Percentiles rank a stretch among this genome's conserved stretches.
phyloP scores from a whole-genome alignment of 2,113 vertebrate species.

The Datnioides undecimradiatus region DNA sequence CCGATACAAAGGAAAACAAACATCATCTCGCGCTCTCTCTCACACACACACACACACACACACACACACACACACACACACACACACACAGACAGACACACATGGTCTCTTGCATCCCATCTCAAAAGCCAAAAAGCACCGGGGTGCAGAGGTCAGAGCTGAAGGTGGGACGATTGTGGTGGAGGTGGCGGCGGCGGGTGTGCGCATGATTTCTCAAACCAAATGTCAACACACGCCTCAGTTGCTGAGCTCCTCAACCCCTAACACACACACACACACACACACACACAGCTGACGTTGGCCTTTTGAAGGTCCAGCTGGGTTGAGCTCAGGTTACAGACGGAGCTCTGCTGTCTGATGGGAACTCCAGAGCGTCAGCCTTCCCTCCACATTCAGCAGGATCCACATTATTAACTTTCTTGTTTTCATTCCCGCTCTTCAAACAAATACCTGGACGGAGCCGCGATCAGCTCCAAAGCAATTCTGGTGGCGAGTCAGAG shows the following conservation, averaged over 20 bases:
- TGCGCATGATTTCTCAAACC: slow-evolving; percentile 56
- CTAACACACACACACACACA: slow-evolving; percentile 15
- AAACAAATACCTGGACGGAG: slow-evolving; percentile 62
- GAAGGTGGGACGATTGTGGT: slow-evolving; percentile 10
- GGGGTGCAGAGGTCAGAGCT: slow-evolving; percentile 52
- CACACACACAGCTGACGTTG: slow-evolving; percentile 41
- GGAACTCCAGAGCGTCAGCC: slow-evolving; percentile 49
- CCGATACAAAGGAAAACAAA: slow-evolving; percentile 68
- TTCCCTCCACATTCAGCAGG: slow-evolving; percentile 60
- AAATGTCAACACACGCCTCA: slow-evolving; percentile 74
- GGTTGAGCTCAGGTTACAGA: slow-evolving; percentile 63
- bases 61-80: slow-evolving; percentile 19
- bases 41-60: slow-evolving; percentile 26
- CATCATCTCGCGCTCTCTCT: not conserved
- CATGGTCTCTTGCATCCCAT: not conserved
- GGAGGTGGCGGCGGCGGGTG: not conserved
- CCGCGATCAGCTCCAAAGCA: not conserved
- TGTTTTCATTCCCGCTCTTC: slow-evolving; percentile 52
- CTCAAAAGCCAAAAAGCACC: slow-evolving; percentile 8
- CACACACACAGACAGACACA: slow-evolving; percentile 15
- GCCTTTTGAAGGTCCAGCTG: slow-evolving; percentile 79
- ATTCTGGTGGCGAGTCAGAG: slow-evolving; percentile 2
- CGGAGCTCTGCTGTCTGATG: slow-evolving; percentile 50
- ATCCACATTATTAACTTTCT: slow-evolving; percentile 62
- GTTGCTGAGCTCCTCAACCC: slow-evolving; percentile 51